Conservation (phyloP, 2,797 vertebrate species). For the Huso huso region DNA sequence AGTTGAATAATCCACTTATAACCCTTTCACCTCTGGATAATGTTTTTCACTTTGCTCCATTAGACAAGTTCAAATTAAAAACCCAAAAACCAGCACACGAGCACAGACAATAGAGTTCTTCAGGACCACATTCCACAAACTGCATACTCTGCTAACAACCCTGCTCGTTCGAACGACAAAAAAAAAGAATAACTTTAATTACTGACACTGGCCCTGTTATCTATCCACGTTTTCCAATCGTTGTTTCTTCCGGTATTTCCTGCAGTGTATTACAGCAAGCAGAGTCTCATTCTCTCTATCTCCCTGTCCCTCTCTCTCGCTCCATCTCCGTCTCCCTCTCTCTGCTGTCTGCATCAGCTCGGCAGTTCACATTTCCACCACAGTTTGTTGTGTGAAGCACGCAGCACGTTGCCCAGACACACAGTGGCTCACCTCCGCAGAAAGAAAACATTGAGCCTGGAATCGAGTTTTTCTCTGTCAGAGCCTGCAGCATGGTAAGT, state of each 20-base stretch:
- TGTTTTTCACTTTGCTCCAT: too few species aligned
- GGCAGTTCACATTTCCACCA: not conserved
- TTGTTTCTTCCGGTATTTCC: conserved; percentile 31
- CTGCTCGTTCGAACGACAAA: too few species aligned
- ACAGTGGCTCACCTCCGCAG: not conserved
- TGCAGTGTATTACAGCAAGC: conserved; percentile 21
- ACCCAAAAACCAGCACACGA: too few species aligned
- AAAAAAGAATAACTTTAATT: too few species aligned
- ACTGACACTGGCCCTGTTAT: too few species aligned
- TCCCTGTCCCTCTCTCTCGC: conserved; percentile 9
- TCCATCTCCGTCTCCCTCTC: not conserved
- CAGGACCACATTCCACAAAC: too few species aligned
- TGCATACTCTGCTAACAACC: too few species aligned
- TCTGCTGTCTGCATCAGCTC: not conserved
- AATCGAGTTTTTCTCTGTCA: not conserved
- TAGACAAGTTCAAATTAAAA: too few species aligned
- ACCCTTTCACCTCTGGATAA: too few species aligned
- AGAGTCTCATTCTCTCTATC: conserved; percentile 10
- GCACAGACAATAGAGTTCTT: too few species aligned
- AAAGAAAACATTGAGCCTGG: not conserved
- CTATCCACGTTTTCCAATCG: conserved; percentile 3
- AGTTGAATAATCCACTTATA: too few species aligned
- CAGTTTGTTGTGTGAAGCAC: not conserved
- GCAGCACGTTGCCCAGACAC: not conserved
- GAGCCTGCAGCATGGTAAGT: not conserved